Evolutionary conservation across 2,113 vertebrate species (phyloP), one percentile per base, ranked within the genome.

Genomic region (Guaruba guarouba): DNA sequence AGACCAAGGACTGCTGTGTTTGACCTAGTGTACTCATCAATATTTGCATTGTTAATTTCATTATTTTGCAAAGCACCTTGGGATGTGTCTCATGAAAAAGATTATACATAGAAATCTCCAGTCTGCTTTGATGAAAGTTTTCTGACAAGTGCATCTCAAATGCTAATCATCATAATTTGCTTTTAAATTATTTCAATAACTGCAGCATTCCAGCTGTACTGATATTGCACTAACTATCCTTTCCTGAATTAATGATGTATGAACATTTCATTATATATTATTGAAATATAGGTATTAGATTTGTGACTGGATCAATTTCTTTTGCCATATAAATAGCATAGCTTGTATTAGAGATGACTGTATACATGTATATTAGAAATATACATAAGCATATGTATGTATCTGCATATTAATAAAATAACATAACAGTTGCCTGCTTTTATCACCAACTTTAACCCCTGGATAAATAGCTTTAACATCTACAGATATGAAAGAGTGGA

Each of bases 21-120:
- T 96, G 87, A 93, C 80, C 51, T 44, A 33, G 55, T 33, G 29
- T 43, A 88, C 93, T 86, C 57, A 92, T 68, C 94, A 93, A 79
- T 95, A 89, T 96, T 96, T 93, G 80, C 66, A 91, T 41, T 91
- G 83, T 43, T 96, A 95, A 96, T 83, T 91, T 84, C 43, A 71
- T 97, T 95, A 93, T 86, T 93, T 95, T 86, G 83, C 57, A 75
- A 89, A 75, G 64, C 14, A 59, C 64, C 35, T 84, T 59, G 61
- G 79, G 82, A 88, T 74, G 68, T 28, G 10, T 79, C 51, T 82
- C 46, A 51, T 75, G 80, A 83, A 86, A 94, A 66, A 79, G 62
- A 39, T 75, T 93, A 94, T 37, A 77, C 76, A 71, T 9, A 75
- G 69, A 74, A 81, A 77, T 43, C 48, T 28, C 7, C 28, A 54